Percentiles rank a stretch among this genome's conserved stretches.
These are phyloP conservation scores for Microplitis manilae DNA, from an alignment of 2,888 invertebrate genomes.

Conservation along the genomic window DNA sequence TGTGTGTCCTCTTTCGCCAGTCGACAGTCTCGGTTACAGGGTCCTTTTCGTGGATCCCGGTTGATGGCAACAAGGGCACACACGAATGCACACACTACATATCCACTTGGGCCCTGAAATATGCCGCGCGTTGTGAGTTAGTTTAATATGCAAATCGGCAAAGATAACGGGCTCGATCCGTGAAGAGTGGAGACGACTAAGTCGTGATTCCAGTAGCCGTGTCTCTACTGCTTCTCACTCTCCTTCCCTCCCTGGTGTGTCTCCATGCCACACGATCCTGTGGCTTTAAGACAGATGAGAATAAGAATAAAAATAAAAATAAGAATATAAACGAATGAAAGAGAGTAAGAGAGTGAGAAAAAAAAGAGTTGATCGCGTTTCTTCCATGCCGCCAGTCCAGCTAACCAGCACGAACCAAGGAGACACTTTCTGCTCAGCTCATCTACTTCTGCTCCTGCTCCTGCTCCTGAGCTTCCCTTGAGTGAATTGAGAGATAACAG, in stretches of 20 bases:
- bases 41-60: background rate
- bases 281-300: constrained; percentile 16
- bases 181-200: constrained; percentile 67
- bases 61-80: constrained; percentile 41
- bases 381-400: constrained; percentile 28
- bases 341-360: constrained; percentile 31
- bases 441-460: constrained; percentile 11
- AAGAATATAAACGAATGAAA: constrained; percentile 26
- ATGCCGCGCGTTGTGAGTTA: constrained; percentile 70
- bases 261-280: constrained; percentile 37
- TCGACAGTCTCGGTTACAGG: background rate
- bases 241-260: constrained; percentile 43
- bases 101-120: constrained; percentile 56
- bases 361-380: constrained; percentile 35
- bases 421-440: constrained; percentile 26
- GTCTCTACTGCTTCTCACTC: constrained; percentile 58
- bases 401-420: constrained; percentile 28
- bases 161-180: constrained; percentile 68
- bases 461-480: constrained; percentile 45
- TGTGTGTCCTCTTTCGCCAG: constrained; percentile 21
- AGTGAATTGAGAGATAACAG: constrained; percentile 69
- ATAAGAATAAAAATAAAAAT: constrained; percentile 20
- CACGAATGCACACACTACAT: constrained; percentile 35
- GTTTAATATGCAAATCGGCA: constrained; percentile 71
- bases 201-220: constrained; percentile 71